Conservation (phyloP, 2,113 vertebrate genomes). For the Ursus arctos region DNA sequence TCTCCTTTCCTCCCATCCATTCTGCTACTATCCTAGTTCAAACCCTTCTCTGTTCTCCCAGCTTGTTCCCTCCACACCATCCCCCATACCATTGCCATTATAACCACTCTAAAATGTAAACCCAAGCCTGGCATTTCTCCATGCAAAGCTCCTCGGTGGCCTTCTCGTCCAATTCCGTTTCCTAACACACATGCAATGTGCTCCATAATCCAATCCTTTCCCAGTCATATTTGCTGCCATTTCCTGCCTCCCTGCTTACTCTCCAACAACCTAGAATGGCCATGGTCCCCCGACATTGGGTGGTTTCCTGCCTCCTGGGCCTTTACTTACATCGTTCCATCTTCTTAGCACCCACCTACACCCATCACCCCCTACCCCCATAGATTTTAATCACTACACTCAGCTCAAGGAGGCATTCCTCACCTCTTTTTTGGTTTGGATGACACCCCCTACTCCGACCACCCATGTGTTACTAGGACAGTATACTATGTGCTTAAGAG, state of each 20-base stretch:
- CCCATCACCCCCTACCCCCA: neutral
- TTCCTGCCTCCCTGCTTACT: neutral
- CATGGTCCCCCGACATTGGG: rapidly evolving
- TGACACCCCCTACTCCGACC: neutral
- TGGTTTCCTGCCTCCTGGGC: neutral
- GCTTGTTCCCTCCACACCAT: neutral
- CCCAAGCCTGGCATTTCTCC: neutral
- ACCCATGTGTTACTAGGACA: neutral
- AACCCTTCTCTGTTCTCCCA: neutral
- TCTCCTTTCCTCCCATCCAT: neutral
- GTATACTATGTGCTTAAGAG: neutral
- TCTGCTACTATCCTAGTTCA: neutral
- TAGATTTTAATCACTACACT: neutral
- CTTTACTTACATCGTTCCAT: neutral
- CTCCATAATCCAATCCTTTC: neutral
- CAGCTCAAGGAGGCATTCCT: neutral
- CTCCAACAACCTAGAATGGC: neutral
- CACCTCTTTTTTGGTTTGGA: neutral
- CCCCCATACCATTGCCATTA: neutral
- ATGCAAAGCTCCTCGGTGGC: neutral
- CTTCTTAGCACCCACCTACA: neutral
- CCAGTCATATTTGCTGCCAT: neutral
- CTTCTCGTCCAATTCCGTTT: neutral
- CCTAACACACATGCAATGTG: neutral
- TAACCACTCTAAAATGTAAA: neutral